These are phyloP conservation scores for Oncorhynchus nerka DNA, from an alignment of 2,113 vertebrate species.

Conservation along the genomic window DNA sequence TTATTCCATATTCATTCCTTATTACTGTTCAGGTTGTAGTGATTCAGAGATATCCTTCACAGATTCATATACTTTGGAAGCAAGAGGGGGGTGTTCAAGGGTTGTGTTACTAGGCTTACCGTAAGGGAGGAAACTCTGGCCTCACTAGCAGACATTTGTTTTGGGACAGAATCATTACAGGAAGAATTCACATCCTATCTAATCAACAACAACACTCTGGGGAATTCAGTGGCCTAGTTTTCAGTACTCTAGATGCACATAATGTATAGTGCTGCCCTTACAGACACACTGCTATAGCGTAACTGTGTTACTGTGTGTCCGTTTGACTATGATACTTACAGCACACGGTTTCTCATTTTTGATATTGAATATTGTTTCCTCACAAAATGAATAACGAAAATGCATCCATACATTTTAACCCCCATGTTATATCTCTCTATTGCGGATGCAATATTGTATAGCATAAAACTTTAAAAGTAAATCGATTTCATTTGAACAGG, in stretches of 20 bases:
- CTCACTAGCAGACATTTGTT: slow-evolving; percentile 27
- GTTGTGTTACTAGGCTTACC: no score
- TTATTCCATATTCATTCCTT: neutral
- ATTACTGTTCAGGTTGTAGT: neutral
- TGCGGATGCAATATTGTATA: no score
- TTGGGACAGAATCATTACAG: slow-evolving; percentile 47
- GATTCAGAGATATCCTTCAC: neutral
- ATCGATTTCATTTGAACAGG: no score
- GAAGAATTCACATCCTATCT: slow-evolving; percentile 39
- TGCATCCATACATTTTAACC: no score
- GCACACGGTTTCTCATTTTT: neutral
- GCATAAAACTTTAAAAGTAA: no score
- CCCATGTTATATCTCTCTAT: no score
- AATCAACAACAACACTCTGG: slow-evolving; percentile 44
- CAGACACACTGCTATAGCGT: neutral
- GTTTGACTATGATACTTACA: neutral
- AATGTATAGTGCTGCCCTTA: slow-evolving; percentile 8
- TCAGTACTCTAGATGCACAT: slow-evolving; percentile 34
- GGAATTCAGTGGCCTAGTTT: slow-evolving; percentile 26
- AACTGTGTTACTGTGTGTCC: neutral
- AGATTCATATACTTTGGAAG: neutral
- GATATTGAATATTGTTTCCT: neutral
- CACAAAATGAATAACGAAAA: neutral
- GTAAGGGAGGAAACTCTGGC: slow-evolving; percentile 2
- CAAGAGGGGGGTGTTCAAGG: no score